Percentiles rank a stretch among this genome's conserved stretches.
Evolutionary conservation across 2,113 vertebrate species (phyloP).

Genomic region (Chiloscyllium plagiosum): DNA sequence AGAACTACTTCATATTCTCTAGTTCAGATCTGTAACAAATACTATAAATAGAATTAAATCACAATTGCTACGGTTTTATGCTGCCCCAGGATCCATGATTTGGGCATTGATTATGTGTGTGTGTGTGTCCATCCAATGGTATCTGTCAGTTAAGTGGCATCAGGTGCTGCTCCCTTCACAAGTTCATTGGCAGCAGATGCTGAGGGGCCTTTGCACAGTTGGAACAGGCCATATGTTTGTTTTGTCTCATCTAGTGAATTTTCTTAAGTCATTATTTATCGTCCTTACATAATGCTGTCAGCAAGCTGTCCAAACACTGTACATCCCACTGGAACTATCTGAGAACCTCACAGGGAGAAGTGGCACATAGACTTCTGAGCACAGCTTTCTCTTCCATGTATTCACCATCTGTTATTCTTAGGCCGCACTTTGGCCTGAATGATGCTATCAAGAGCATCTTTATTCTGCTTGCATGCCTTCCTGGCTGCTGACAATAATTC

Average conservation of each 20-base stretch:
- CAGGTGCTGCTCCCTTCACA: not conserved
- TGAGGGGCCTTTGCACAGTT: not conserved
- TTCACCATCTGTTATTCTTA: not conserved
- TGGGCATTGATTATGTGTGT: not conserved
- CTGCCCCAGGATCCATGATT: not conserved
- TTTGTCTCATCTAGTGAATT: conserved; percentile 6
- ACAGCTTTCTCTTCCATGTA: not conserved
- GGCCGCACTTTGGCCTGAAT: not conserved
- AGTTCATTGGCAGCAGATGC: not conserved
- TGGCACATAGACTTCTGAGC: not conserved
- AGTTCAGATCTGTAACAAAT: not conserved
- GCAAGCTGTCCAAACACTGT: not conserved
- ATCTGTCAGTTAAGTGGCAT: not conserved
- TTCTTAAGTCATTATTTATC: not conserved
- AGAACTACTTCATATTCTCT: not conserved
- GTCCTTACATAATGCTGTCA: not conserved
- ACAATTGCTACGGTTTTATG: not conserved
- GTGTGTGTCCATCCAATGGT: not conserved
- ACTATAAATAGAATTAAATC: not conserved
- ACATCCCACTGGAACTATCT: not conserved
- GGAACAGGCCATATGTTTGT: conserved; percentile 4
- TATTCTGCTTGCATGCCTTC: not conserved
- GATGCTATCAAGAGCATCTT: not conserved
- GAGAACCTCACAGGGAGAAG: not conserved
- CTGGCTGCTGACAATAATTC: not conserved